Percentiles rank a stretch among this genome's conserved stretches.
These are phyloP conservation scores for Eulimnadia texana DNA, from an alignment of 1,140 invertebrate species.

Conservation along the genomic window DNA sequence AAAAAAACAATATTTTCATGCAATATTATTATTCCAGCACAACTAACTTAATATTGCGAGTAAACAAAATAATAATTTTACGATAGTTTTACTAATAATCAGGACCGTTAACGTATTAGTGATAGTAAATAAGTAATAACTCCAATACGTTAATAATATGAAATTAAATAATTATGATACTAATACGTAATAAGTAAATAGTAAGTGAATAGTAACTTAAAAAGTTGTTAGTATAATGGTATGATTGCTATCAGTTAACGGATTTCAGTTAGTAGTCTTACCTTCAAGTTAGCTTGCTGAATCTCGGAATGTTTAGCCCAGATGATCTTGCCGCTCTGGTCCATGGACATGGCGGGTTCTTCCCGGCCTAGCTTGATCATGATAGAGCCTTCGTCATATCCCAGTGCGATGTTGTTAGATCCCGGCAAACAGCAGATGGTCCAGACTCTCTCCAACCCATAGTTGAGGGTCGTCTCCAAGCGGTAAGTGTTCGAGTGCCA, in stretches of 20 bases:
- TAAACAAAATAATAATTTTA: too few relatives aligned
- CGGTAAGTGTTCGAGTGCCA: constrained; percentile 98
- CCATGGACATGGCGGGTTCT: constrained; percentile 98
- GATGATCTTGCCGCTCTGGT: constrained; percentile 83
- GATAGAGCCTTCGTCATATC: constrained; percentile 97
- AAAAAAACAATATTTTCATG: too few relatives aligned
- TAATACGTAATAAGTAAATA: too few relatives aligned
- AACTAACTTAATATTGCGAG: background rate
- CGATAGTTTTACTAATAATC: too few relatives aligned
- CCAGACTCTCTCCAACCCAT: constrained; percentile 96
- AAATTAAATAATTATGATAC: too few relatives aligned
- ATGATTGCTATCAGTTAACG: too few relatives aligned
- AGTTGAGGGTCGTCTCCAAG: constrained; percentile 91
- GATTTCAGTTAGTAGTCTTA: too few relatives aligned
- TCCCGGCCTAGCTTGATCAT: constrained; percentile 94
- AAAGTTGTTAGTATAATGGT: too few relatives aligned
- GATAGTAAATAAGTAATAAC: too few relatives aligned
- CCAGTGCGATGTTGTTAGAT: constrained; percentile 91
- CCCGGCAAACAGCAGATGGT: constrained; percentile 88
- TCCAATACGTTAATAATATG: too few relatives aligned
- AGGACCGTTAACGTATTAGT: too few relatives aligned
- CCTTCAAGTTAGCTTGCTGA: constrained; percentile 79
- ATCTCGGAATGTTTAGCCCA: constrained; percentile 97
- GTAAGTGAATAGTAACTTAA: too few relatives aligned
- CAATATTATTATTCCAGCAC: background rate